Conservation (phyloP, 2,113 vertebrate genomes). For the Hyperopisus bebe region DNA sequence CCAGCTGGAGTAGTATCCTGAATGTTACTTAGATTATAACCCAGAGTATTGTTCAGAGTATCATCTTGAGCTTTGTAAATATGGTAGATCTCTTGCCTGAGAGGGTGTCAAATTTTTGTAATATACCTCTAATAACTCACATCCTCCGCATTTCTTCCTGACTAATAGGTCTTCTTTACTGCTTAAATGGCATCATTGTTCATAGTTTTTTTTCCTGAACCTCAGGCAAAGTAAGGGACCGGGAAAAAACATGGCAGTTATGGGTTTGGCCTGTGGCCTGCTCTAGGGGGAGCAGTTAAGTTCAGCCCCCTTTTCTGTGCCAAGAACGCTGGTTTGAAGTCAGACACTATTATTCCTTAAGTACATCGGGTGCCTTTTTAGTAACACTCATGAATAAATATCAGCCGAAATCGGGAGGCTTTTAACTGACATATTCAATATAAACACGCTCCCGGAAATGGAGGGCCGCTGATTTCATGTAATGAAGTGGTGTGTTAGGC, state of each 20-base stretch:
- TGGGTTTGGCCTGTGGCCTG: not conserved
- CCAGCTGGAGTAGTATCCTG: not conserved
- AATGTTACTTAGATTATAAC: not conserved
- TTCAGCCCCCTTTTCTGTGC: not conserved
- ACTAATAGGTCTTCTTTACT: not conserved
- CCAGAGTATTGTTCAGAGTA: not conserved
- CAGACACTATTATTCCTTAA: not conserved
- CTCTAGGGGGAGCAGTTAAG: not conserved
- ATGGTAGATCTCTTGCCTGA: not conserved
- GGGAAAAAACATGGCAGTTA: not conserved
- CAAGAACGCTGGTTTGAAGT: not conserved
- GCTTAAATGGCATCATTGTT: not conserved
- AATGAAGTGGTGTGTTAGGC: not conserved
- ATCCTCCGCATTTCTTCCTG: not conserved
- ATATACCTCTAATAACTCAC: not conserved
- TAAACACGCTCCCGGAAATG: not conserved
- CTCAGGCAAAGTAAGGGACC: not conserved
- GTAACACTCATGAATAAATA: conserved; percentile 9
- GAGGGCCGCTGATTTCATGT: not conserved
- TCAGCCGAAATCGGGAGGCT: not conserved
- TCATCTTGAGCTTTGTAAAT: not conserved
- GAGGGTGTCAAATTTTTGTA: not conserved
- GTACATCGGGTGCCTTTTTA: not conserved
- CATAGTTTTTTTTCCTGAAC: too few species aligned
- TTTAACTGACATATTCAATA: not conserved